These are phyloP conservation scores for Rhaphigaster nebulosa DNA, from an alignment of 2,888 invertebrate species.

Conservation along the genomic window DNA sequence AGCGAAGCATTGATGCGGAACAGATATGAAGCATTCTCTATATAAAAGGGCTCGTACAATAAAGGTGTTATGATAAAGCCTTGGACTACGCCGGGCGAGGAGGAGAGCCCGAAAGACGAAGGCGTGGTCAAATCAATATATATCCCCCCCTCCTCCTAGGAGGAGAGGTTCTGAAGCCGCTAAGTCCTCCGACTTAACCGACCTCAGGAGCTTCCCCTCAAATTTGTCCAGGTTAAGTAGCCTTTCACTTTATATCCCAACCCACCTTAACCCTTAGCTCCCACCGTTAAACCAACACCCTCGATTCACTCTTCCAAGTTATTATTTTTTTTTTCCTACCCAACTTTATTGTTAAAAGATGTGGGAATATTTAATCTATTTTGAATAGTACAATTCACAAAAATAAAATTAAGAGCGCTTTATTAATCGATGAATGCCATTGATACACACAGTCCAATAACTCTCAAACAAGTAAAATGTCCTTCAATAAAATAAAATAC, in stretches of 20 bases:
- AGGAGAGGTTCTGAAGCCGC: conserved; percentile 62
- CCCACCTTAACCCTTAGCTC: conserved; percentile 54
- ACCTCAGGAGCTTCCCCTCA: conserved; percentile 63
- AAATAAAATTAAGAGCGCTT: not conserved
- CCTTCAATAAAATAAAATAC: no score
- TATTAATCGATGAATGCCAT: not conserved
- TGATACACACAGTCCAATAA: no score
- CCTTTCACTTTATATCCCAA: conserved; percentile 64
- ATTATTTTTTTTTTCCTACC: not conserved
- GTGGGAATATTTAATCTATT: not conserved
- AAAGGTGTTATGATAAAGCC: conserved; percentile 44
- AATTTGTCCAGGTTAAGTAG: conserved; percentile 65
- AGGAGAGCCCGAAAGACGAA: conserved; percentile 34
- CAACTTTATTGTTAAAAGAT: not conserved
- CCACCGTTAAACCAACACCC: conserved; percentile 40
- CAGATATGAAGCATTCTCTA: not conserved
- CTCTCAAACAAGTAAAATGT: not conserved
- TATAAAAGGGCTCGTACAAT: not conserved
- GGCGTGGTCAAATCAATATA: conserved; percentile 57
- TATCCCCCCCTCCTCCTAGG: conserved; percentile 42
- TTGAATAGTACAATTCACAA: not conserved
- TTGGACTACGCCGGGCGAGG: conserved; percentile 11
- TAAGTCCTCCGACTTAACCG: conserved; percentile 64
- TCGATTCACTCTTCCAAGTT: conserved; percentile 28
- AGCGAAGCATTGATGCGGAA: not conserved